A percentile compares a stretch with the other conserved stretches of the same genome.
These are phyloP conservation scores for Rhamphomyia laevipes DNA, from an alignment of 2,888 invertebrate genomes.

Conservation along the genomic window DNA sequence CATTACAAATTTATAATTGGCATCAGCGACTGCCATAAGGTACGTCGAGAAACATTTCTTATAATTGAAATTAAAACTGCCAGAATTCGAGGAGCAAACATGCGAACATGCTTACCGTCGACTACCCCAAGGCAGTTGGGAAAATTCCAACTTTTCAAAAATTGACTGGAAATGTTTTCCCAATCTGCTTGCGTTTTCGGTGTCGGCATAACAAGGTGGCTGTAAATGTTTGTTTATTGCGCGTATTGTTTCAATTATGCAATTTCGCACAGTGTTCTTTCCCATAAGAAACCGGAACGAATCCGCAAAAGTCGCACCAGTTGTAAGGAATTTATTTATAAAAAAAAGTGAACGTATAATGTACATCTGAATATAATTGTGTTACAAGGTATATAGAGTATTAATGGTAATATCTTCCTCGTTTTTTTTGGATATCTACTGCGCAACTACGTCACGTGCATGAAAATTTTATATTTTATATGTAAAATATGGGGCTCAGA, in stretches of 20 bases:
- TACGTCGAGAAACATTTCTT: neutral
- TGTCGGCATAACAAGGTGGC: neutral
- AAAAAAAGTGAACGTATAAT: neutral
- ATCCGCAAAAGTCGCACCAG: conserved; percentile 1
- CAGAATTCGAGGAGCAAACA: conserved; percentile 3
- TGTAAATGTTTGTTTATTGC: neutral
- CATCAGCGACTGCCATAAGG: neutral
- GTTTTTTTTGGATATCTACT: no score
- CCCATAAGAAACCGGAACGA: conserved; percentile 1
- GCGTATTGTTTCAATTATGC: neutral
- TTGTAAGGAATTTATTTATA: conserved; percentile 3
- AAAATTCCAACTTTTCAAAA: no score
- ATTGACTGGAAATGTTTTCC: no score
- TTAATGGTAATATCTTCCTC: no score
- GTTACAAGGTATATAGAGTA: no score
- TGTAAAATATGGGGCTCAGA: no score
- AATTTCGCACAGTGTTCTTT: conserved; percentile 1
- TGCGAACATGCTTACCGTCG: neutral
- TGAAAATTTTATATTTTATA: no score
- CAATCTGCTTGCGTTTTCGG: no score
- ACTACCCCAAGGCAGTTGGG: no score
- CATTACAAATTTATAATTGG: neutral
- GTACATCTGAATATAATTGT: no score
- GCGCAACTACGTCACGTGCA: no score
- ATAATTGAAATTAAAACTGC: neutral